phyloP scores from a whole-genome alignment of 2,797 vertebrate genomes.

The Salmo trutta region DNA sequence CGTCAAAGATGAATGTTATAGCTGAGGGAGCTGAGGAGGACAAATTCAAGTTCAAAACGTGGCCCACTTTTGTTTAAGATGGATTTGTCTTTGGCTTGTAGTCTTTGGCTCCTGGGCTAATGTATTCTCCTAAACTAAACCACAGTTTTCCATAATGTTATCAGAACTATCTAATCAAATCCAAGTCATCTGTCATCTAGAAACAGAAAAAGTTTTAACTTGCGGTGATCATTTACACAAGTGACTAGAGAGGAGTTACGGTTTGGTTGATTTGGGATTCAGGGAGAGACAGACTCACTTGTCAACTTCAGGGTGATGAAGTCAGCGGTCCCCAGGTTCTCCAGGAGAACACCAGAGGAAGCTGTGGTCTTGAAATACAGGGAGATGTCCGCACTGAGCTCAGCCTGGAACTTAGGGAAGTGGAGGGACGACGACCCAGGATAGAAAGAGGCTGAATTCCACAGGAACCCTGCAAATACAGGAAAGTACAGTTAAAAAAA shows the following conservation, averaged over 20 bases:
- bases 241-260: neutral
- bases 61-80: neutral
- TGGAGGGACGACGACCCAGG: conserved; percentile 81
- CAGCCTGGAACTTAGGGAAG: conserved; percentile 86
- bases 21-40: conserved; percentile 78
- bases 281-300: conserved; percentile 80
- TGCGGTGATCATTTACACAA: neutral
- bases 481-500: neutral
- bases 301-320: conserved; percentile 87
- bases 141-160: neutral
- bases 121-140: neutral
- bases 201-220: neutral
- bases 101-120: neutral
- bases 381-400: conserved; percentile 87
- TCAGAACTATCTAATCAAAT: neutral
- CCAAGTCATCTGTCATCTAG: neutral
- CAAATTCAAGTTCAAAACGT: neutral
- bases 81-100: neutral
- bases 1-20: conserved; percentile 87
- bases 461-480: conserved; percentile 8
- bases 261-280: neutral
- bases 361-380: conserved; percentile 90
- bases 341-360: conserved; percentile 85
- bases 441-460: conserved; percentile 2
- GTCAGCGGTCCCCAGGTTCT: conserved; percentile 88